phyloP scores from a whole-genome alignment of 2,888 invertebrate species.

The Chrysolina oricalcia region DNA sequence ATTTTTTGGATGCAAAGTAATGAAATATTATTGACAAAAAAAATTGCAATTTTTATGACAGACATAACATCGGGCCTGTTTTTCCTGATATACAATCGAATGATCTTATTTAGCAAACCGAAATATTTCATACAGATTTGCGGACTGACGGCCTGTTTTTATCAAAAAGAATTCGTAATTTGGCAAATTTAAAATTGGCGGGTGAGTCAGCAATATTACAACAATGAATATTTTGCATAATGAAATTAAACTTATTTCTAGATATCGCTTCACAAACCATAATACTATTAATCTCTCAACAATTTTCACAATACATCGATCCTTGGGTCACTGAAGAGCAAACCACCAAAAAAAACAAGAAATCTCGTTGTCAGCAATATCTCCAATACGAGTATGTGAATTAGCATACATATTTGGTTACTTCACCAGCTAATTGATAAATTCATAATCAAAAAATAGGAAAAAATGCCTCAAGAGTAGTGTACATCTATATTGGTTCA shows the following conservation, averaged over 20 bases:
- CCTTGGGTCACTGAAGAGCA: slow-evolving; percentile 25
- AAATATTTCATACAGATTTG: too few relatives aligned
- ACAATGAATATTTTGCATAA: too few relatives aligned
- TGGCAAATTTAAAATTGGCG: slow-evolving; percentile 27
- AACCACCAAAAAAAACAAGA: slow-evolving; percentile 26
- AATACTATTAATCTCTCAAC: neutral
- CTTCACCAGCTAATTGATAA: slow-evolving; percentile 11
- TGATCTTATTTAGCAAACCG: too few relatives aligned
- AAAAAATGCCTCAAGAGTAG: too few relatives aligned
- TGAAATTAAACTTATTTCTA: slow-evolving; percentile 34
- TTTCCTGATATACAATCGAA: too few relatives aligned
- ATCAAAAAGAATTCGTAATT: slow-evolving; percentile 29
- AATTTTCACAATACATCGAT: slow-evolving; percentile 23
- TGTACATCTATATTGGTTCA: neutral
- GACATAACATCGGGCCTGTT: too few relatives aligned
- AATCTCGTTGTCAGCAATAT: too few relatives aligned
- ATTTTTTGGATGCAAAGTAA: too few relatives aligned
- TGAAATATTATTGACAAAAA: too few relatives aligned
- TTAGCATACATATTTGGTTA: slow-evolving; percentile 23
- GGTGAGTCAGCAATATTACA: too few relatives aligned
- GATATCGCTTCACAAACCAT: slow-evolving; percentile 28
- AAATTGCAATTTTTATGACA: too few relatives aligned
- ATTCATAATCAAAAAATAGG: slow-evolving; percentile 18
- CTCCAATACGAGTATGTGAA: too few relatives aligned
- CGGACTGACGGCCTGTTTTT: neutral